A percentile compares a stretch with the other conserved stretches of the same genome.
Evolutionary conservation across 2,113 vertebrate species (phyloP).

Genomic region (Anhinga rufa): DNA sequence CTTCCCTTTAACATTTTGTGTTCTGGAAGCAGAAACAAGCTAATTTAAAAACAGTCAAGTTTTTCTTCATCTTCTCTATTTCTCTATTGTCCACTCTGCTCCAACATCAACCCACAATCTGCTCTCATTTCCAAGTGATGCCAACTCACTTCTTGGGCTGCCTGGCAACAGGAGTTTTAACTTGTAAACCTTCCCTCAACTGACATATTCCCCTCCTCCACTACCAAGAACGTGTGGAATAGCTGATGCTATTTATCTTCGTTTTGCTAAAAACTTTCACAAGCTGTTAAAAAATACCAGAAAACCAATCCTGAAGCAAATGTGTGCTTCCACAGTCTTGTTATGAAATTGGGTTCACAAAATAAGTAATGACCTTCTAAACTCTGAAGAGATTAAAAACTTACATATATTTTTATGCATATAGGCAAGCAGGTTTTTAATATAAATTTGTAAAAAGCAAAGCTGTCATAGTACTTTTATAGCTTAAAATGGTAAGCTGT

Average conservation of each 20-base stretch:
- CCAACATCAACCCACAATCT: not conserved
- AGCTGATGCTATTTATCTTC: constrained; percentile 30
- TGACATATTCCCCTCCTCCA: constrained; percentile 10
- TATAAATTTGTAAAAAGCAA: not conserved
- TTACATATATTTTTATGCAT: not conserved
- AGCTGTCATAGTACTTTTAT: not conserved
- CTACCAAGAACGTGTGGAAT: not conserved
- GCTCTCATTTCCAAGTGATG: constrained; percentile 21
- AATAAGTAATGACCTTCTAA: not conserved
- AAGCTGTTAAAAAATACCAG: not conserved
- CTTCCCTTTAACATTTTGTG: not conserved
- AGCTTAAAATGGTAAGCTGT: not conserved
- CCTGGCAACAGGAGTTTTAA: constrained; percentile 43
- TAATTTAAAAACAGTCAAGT: not conserved
- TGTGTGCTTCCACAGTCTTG: not conserved
- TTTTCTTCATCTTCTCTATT: not conserved
- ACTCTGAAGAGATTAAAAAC: not conserved
- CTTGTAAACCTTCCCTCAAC: not conserved
- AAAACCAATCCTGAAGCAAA: not conserved
- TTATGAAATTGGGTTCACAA: not conserved
- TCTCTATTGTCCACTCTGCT: not conserved
- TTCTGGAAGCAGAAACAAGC: not conserved
- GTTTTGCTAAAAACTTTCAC: not conserved
- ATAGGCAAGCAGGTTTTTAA: not conserved
- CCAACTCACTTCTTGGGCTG: constrained; percentile 28